Evolutionary conservation across 2,113 vertebrate species (phyloP), one percentile per base, ranked within the genome.

Genomic region (Anser cygnoides): DNA sequence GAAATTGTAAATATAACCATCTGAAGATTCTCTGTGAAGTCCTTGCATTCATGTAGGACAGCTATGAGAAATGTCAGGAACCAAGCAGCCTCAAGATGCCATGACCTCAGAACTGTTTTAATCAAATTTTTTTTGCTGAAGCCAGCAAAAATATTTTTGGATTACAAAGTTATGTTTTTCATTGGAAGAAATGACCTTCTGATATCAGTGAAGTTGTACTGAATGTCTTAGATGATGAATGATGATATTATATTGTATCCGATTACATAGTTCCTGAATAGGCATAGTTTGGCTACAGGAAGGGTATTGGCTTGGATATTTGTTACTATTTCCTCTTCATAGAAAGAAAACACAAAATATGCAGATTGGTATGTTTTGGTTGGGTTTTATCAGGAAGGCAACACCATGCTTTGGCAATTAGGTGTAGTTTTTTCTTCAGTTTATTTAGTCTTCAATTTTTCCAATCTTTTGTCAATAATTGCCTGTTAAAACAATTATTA

Each of bases 201-300:
- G 70, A 58, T 93, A 28, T 6, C 35, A 39, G 44, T 75, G 74
- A 95, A 95, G 49, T 72, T 87, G 39, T 35, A 75, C 7, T 92
- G 66, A 79, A 82, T 82, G 55, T 46, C 65, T 92, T 23, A 61
- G 35, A 61, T 92, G 80, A 93, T 95, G 93, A 89, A 91, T 93
- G 70, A 71, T 67, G 73, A 78, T 90, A 72, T 63, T 93, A 29
- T 87, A 61, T 78, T 89, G 52, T 68, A 84, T 96, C 70, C 12
- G 15, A 93, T 92, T 92, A n/a, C 74, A 96, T 33, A 65, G 73
- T 50, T 92, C 91, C 80, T 89, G 73, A 92, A 78, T 33, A 84
- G 77, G 43, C 46, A 57, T n/a, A 35, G 21, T 82, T 82, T 72
- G 18, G 18, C 73, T 89, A 28, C 73, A 89, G 91, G 77, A 89